phyloP scores from a whole-genome alignment of 2,888 invertebrate species.

The Proisotoma minuta region DNA sequence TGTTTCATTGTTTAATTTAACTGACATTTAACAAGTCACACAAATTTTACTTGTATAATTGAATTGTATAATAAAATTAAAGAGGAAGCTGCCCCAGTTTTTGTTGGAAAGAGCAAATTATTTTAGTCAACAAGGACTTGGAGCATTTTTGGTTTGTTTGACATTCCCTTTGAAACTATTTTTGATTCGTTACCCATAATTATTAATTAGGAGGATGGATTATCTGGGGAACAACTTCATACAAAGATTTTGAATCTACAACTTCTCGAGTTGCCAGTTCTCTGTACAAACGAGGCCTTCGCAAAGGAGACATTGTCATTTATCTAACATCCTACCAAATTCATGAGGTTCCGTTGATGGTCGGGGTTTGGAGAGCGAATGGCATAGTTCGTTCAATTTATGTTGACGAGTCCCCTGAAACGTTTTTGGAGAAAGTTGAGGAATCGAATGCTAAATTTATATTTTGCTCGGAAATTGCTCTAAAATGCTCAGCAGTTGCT shows the following conservation, averaged over 20 bases:
- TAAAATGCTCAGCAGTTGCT: conserved; percentile 20
- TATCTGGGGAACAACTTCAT: conserved; percentile 59
- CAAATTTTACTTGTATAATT: too few species aligned
- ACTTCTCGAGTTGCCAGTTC: conserved; percentile 35
- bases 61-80: too few species aligned
- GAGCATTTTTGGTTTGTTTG: conserved; percentile 32
- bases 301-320: conserved; percentile 38
- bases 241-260: conserved; percentile 52
- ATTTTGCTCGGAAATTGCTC: conserved; percentile 27
- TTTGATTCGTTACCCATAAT: too few species aligned
- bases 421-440: conserved; percentile 21
- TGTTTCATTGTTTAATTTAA: too few species aligned
- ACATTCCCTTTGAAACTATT: too few species aligned
- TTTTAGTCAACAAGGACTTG: conserved; percentile 19
- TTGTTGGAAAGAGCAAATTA: conserved; percentile 18
- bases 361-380: conserved; percentile 43
- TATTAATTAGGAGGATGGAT: conserved; percentile 59
- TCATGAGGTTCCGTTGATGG: conserved; percentile 25
- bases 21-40: too few species aligned
- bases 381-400: conserved; percentile 37
- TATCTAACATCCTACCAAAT: conserved; percentile 37
- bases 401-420: conserved; percentile 38
- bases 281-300: conserved; percentile 39
- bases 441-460: conserved; percentile 39
- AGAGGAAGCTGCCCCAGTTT: conserved; percentile 29